Evolutionary conservation across 2,797 vertebrate species (phyloP).

Genomic region (Gymnoscopelus microlampas): DNA sequence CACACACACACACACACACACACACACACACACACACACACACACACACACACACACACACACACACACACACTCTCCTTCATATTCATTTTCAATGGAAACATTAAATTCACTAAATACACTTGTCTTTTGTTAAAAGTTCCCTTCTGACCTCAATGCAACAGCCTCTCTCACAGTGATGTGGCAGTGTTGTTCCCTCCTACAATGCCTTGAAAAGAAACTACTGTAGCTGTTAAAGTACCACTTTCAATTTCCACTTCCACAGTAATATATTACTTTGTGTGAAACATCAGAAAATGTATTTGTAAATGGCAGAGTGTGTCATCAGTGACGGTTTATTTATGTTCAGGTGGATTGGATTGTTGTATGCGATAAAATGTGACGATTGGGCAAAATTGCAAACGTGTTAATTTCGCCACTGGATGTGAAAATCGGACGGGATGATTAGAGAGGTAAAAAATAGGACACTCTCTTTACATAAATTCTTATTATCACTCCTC

Average conservation of each 20-base stretch:
- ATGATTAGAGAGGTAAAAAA: too few species aligned
- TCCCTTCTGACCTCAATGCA: background rate
- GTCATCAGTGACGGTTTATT: background rate
- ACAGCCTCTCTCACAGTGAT: background rate
- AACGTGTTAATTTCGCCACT: background rate
- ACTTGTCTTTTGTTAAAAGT: slow-evolving; percentile 7
- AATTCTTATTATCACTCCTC: too few species aligned
- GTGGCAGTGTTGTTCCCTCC: slow-evolving; percentile 23
- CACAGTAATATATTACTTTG: slow-evolving; percentile 3
- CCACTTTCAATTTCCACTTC: too few species aligned
- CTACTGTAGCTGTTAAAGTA: too few species aligned
- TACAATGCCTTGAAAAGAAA: too few species aligned
- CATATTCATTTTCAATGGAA: too few species aligned
- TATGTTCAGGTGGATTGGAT: background rate
- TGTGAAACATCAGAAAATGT: slow-evolving; percentile 2
- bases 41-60: too few species aligned
- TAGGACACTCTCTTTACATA: too few species aligned
- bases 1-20: too few species aligned
- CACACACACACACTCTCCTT: too few species aligned
- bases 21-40: too few species aligned
- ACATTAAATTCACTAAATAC: slow-evolving; percentile 18
- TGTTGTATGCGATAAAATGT: slow-evolving; percentile 15
- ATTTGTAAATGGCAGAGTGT: slow-evolving; percentile 7
- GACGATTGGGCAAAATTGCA: slow-evolving; percentile 11
- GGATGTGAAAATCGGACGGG: background rate